These are phyloP conservation scores for Ernsta delagoae DNA, from an alignment of 2,888 invertebrate genomes.

Conservation along the genomic window DNA sequence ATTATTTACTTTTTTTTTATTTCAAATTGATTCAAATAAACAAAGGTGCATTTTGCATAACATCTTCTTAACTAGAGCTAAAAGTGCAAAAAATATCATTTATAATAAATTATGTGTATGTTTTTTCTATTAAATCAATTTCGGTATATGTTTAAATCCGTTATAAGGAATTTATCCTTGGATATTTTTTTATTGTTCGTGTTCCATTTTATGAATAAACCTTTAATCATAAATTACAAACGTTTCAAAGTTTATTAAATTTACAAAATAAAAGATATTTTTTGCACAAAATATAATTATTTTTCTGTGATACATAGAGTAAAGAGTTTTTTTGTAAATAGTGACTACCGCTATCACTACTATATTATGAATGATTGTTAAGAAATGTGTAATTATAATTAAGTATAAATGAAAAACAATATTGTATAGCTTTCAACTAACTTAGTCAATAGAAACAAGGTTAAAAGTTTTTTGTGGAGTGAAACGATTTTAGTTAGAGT, in stretches of 20 bases:
- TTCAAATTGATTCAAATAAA: neutral
- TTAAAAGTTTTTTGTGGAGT: slow-evolving; percentile 60
- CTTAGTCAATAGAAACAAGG: slow-evolving; percentile 50
- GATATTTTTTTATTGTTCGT: no score
- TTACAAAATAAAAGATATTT: slow-evolving; percentile 27
- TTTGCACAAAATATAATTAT: slow-evolving; percentile 76
- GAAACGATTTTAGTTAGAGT: slow-evolving; percentile 59
- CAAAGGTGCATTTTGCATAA: slow-evolving; percentile 24
- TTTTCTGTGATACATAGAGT: slow-evolving; percentile 84
- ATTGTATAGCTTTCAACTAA: slow-evolving; percentile 70
- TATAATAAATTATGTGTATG: no score
- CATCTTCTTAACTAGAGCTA: slow-evolving; percentile 23
- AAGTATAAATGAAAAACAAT: slow-evolving; percentile 34
- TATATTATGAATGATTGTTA: slow-evolving; percentile 58
- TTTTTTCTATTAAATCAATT: no score
- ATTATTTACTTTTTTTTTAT: no score
- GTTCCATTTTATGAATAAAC: no score
- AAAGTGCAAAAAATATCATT: slow-evolving; percentile 28
- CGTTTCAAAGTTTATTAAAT: no score
- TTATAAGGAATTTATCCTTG: no score
- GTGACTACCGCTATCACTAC: slow-evolving; percentile 54
- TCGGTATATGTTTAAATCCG: no score
- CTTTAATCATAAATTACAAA: no score
- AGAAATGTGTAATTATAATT: slow-evolving; percentile 49
- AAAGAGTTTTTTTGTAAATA: slow-evolving; percentile 76